phyloP scores from a whole-genome alignment of 2,888 invertebrate species.

The Spilarctia lutea region DNA sequence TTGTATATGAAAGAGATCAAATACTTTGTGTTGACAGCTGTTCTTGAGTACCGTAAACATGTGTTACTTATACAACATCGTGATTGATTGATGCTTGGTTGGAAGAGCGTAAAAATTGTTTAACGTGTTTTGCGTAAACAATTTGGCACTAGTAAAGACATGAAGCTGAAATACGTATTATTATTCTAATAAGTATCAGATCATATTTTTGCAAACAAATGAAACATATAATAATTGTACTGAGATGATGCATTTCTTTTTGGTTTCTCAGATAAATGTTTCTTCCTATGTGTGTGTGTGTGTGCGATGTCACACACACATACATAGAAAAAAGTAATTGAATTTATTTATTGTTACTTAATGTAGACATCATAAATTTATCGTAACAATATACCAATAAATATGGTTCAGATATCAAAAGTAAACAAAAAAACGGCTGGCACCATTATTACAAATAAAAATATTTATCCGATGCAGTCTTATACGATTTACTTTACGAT shows the following conservation, averaged over 20 bases:
- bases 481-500: background rate
- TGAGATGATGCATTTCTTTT: constrained; percentile 7
- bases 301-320: too few relatives aligned
- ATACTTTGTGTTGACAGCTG: constrained; percentile 60
- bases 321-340: too few relatives aligned
- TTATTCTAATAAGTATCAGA: background rate
- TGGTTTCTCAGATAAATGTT: background rate
- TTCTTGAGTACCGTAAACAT: constrained; percentile 54
- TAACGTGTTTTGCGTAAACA: constrained; percentile 28
- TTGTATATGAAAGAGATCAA: constrained; percentile 41
- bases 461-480: background rate
- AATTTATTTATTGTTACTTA: constrained; percentile 14
- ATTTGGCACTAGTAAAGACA: constrained; percentile 24
- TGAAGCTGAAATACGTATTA: constrained; percentile 12
- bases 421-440: background rate
- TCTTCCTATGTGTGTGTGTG: background rate
- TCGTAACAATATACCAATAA: constrained; percentile 1
- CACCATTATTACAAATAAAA: background rate
- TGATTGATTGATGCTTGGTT: constrained; percentile 62
- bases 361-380: constrained; percentile 41
- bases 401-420: background rate
- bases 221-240: background rate
- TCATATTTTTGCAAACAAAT: background rate
- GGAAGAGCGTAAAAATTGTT: constrained; percentile 42
- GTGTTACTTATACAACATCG: constrained; percentile 34